These are phyloP conservation scores for Acanthis flammea DNA, from an alignment of 2,797 vertebrate genomes.

Conservation along the genomic window DNA sequence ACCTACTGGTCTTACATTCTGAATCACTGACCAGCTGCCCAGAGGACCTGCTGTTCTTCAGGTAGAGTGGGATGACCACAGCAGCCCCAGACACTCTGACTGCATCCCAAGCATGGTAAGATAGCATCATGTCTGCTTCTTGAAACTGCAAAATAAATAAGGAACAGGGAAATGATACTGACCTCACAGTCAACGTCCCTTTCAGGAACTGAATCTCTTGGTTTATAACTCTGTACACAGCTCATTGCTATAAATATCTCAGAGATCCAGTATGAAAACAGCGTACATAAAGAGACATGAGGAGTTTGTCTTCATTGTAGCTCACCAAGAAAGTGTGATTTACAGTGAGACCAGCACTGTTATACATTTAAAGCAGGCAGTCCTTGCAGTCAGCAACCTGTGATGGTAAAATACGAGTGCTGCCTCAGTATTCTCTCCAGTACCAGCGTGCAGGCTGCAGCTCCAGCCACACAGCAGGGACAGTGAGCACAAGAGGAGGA, in stretches of 20 bases:
- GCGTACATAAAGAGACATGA: not conserved
- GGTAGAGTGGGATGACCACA: not conserved
- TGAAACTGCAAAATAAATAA: slow-evolving; percentile 32
- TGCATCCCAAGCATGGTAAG: not conserved
- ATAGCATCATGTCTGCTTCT: not conserved
- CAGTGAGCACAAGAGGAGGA: fast-evolving
- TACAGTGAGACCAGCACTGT: not conserved
- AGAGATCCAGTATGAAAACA: not conserved
- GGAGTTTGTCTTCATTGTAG: slow-evolving; percentile 8
- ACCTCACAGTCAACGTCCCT: slow-evolving; percentile 15
- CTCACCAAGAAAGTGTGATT: slow-evolving; percentile 12
- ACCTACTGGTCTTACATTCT: not conserved
- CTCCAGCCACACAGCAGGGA: not conserved
- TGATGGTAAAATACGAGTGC: not conserved
- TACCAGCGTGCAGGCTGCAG: fast-evolving
- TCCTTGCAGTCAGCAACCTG: not conserved
- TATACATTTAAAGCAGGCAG: slow-evolving; percentile 27
- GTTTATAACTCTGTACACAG: slow-evolving; percentile 8
- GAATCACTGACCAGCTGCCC: not conserved
- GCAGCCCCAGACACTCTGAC: not conserved
- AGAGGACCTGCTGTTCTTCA: not conserved
- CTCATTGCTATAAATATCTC: slow-evolving; percentile 27
- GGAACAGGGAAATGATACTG: not conserved
- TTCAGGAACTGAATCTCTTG: slow-evolving; percentile 18
- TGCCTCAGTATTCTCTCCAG: not conserved